Conservation (phyloP, 2,797 vertebrate species). For the Falco biarmicus region DNA sequence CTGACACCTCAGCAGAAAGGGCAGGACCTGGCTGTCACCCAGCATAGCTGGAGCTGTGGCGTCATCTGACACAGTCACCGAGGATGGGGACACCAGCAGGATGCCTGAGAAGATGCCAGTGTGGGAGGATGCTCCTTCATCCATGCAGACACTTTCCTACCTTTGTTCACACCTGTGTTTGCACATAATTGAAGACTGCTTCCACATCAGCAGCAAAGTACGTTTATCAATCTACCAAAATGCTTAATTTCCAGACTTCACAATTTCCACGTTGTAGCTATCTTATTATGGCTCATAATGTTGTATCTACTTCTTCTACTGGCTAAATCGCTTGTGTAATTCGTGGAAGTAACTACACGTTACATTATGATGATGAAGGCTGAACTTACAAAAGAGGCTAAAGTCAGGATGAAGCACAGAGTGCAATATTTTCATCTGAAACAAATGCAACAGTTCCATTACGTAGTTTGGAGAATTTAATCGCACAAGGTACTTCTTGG, state of each 20-base stretch:
- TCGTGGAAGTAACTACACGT: background rate
- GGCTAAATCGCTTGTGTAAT: background rate
- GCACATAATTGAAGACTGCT: background rate
- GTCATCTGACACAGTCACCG: accelerated
- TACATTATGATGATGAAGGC: background rate
- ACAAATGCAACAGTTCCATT: background rate
- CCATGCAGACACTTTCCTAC: accelerated
- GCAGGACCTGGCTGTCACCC: accelerated
- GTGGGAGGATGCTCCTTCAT: background rate
- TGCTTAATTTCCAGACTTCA: background rate
- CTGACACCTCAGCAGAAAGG: background rate
- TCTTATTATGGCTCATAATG: background rate
- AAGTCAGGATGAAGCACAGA: background rate
- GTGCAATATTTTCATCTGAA: background rate
- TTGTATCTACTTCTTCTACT: background rate
- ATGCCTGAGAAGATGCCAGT: background rate
- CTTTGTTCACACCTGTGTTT: accelerated
- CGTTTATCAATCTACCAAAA: background rate
- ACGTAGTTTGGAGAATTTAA: background rate
- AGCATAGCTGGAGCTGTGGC: accelerated
- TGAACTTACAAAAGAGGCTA: background rate
- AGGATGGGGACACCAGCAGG: too few species aligned
- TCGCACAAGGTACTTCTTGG: background rate
- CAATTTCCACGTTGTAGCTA: background rate
- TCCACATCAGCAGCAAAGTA: accelerated